These are phyloP conservation scores for Aramus guarauna DNA, from an alignment of 2,113 vertebrate genomes.

Conservation along the genomic window DNA sequence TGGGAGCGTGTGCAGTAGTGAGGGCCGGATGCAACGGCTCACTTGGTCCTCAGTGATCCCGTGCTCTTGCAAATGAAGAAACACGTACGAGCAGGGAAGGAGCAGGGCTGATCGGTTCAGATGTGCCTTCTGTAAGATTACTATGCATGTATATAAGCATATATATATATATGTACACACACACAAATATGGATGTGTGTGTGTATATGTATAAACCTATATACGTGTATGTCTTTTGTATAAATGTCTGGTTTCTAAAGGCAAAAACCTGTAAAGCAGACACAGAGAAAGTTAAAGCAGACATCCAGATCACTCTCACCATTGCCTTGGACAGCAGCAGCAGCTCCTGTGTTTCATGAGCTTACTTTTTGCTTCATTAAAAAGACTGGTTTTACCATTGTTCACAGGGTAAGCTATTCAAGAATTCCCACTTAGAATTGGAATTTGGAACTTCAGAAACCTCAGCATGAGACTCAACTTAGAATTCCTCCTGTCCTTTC, in stretches of 20 bases:
- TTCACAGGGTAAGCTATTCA: not conserved
- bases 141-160: no score
- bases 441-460: not conserved
- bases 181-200: not conserved
- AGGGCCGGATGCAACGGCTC: not conserved
- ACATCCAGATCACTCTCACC: not conserved
- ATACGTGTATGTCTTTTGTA: not conserved
- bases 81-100: not conserved
- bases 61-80: not conserved
- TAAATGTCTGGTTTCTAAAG: not conserved
- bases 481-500: not conserved
- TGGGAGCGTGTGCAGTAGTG: not conserved
- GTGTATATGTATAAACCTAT: not conserved
- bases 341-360: not conserved
- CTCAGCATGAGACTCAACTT: not conserved
- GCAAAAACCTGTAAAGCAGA: not conserved
- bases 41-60: not conserved
- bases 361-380: not conserved
- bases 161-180: not conserved
- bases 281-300: not conserved
- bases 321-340: not conserved
- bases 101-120: not conserved
- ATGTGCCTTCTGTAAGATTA: not conserved
- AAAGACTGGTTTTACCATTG: not conserved
- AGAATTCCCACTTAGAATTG: not conserved